Evolutionary conservation across 1,140 invertebrate genomes (phyloP).

Genomic region (Nymphalis io): DNA sequence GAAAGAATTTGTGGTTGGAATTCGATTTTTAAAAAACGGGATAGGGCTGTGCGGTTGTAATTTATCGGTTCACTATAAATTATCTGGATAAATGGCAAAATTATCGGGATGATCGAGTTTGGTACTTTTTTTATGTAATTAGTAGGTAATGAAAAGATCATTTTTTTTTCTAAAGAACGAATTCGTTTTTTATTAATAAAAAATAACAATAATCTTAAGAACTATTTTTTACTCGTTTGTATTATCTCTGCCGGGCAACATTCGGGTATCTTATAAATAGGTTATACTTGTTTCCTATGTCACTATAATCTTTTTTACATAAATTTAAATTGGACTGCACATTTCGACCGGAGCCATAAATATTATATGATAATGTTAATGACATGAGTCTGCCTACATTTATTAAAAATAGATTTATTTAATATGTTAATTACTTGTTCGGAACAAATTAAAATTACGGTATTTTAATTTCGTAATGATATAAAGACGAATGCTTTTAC

Average conservation of each 20-base stretch:
- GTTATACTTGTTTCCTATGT: not conserved
- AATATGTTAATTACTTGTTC: slow-evolving; percentile 14
- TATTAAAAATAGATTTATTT: slow-evolving; percentile 13
- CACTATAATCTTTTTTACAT: not conserved
- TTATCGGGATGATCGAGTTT: too few species aligned
- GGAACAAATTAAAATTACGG: slow-evolving; percentile 22
- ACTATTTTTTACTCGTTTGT: not conserved
- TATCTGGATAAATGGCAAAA: not conserved
- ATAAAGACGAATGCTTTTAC: slow-evolving; percentile 20
- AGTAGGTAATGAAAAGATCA: too few species aligned
- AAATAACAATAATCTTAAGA: not conserved
- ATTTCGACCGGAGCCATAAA: slow-evolving; percentile 6
- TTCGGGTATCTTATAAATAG: too few species aligned
- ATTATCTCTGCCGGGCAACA: too few species aligned
- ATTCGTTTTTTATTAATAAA: too few species aligned
- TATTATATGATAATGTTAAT: not conserved
- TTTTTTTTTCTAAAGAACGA: too few species aligned
- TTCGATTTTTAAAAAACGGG: slow-evolving; percentile 54
- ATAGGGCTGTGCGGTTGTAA: slow-evolving; percentile 46
- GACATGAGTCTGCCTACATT: not conserved
- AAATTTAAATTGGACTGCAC: slow-evolving; percentile 2
- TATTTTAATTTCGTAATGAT: slow-evolving; percentile 17
- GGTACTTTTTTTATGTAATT: too few species aligned
- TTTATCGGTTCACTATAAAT: slow-evolving; percentile 14
- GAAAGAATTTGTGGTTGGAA: slow-evolving; percentile 67